phyloP scores from a whole-genome alignment of 1,140 invertebrate species.

The Pseudomyrmex flavicornis region DNA sequence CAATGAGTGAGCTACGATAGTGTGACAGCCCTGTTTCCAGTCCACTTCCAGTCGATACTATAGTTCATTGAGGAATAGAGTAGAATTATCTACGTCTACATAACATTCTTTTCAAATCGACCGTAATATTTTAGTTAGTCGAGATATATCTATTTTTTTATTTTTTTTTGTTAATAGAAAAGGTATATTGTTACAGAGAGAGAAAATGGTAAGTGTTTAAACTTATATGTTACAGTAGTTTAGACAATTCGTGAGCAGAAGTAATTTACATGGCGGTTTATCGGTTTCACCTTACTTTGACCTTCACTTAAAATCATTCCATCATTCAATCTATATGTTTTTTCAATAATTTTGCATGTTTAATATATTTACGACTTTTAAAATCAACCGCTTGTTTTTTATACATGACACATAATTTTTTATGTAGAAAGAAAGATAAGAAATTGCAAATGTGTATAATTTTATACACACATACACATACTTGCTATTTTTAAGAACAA shows the following conservation, averaged over 20 bases:
- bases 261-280: neutral
- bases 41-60: too few species aligned
- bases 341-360: neutral
- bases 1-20: too few species aligned
- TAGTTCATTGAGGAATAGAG: too few species aligned
- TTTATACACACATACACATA: neutral
- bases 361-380: neutral
- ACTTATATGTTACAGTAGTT: neutral
- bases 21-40: too few species aligned
- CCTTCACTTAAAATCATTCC: conserved; percentile 3
- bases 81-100: too few species aligned
- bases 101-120: too few species aligned
- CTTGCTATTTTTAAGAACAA: too few species aligned
- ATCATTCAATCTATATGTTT: neutral
- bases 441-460: conserved; percentile 12
- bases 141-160: too few species aligned
- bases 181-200: too few species aligned
- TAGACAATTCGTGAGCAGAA: neutral
- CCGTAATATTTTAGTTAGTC: too few species aligned
- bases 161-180: too few species aligned
- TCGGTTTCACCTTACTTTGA: conserved; percentile 37
- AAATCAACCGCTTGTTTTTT: neutral
- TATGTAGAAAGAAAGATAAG: neutral
- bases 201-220: neutral
- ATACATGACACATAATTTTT: neutral